Evolutionary conservation across 1,140 invertebrate species (phyloP).

Genomic region (Euura saliciscinereae): DNA sequence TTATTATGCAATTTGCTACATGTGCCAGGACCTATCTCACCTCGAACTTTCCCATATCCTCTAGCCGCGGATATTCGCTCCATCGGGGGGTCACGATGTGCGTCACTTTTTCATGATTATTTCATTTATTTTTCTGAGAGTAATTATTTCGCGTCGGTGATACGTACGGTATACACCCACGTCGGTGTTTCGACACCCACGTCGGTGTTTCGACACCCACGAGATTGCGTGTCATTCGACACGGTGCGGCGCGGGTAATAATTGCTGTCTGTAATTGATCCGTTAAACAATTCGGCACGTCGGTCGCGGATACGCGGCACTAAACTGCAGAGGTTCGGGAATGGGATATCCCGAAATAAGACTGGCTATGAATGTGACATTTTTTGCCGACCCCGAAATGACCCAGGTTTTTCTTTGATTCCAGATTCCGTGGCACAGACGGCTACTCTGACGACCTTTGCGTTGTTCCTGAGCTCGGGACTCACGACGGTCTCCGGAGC

Average conservation of each 20-base stretch:
- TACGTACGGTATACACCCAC: too few relatives aligned
- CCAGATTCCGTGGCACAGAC: slow-evolving; percentile 54
- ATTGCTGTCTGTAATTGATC: background rate
- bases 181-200: too few relatives aligned
- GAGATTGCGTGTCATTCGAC: background rate
- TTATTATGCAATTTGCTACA: background rate
- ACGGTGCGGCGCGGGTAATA: background rate
- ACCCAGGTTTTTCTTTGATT: slow-evolving; percentile 26
- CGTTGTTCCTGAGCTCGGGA: slow-evolving; percentile 47
- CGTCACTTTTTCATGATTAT: background rate
- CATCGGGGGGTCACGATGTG: background rate
- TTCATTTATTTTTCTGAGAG: background rate
- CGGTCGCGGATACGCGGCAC: background rate
- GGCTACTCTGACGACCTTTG: slow-evolving; percentile 50
- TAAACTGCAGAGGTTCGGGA: too few relatives aligned
- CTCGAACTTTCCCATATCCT: too few relatives aligned
- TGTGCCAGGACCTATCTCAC: too few relatives aligned
- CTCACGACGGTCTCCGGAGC: slow-evolving; percentile 33
- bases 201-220: background rate
- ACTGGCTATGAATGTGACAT: too few relatives aligned
- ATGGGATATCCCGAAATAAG: too few relatives aligned
- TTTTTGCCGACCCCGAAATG: too few relatives aligned
- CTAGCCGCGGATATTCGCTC: background rate
- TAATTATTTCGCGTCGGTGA: too few relatives aligned
- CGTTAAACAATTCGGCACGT: background rate